Evolutionary conservation across 2,797 vertebrate genomes (phyloP).

Genomic region (Molossus molossus): DNA sequence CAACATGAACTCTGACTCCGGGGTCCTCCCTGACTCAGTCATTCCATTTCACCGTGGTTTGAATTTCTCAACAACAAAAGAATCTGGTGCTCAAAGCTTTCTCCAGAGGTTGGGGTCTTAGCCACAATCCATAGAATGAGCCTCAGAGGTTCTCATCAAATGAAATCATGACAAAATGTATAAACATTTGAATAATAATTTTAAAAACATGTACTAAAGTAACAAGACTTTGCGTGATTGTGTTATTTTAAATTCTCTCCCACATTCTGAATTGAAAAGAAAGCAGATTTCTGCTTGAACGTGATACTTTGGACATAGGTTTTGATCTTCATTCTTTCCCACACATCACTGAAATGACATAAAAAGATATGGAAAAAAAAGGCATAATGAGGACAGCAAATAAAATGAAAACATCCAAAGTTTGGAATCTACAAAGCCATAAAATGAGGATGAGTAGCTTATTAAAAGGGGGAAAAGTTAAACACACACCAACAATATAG

Average conservation of each 20-base stretch:
- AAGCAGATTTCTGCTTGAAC: slow-evolving; percentile 55
- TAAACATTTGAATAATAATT: slow-evolving; percentile 55
- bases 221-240: slow-evolving; percentile 29
- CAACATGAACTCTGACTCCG: not conserved
- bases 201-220: slow-evolving; percentile 36
- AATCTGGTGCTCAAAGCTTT: not conserved
- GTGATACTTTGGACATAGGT: slow-evolving; percentile 54
- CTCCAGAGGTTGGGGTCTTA: not conserved
- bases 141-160: not conserved
- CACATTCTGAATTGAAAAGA: slow-evolving; percentile 69
- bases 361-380: not conserved
- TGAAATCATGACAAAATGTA: not conserved
- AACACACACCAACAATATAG: not conserved
- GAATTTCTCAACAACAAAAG: slow-evolving; percentile 30
- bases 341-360: slow-evolving; percentile 12
- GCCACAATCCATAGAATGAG: not conserved
- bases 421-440: slow-evolving; percentile 35
- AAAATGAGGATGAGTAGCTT: not conserved
- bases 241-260: slow-evolving; percentile 26
- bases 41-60: not conserved
- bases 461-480: not conserved
- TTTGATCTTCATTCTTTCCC: slow-evolving; percentile 65
- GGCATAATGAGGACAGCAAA: slow-evolving; percentile 22
- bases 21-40: not conserved
- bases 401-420: not conserved